Conservation (phyloP, 2,113 vertebrate species). For the Mormyrus lacerda region DNA sequence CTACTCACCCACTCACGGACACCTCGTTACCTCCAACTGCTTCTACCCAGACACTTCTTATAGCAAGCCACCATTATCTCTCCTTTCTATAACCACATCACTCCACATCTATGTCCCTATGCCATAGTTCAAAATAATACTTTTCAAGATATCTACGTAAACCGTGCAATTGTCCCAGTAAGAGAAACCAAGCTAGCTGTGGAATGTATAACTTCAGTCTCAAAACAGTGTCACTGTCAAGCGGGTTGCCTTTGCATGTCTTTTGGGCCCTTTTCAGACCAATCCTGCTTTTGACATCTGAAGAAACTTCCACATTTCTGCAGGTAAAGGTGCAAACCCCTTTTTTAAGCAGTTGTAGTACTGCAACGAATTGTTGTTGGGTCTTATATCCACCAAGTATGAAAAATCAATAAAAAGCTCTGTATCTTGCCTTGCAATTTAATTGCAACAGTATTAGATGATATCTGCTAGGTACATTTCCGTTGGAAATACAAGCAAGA, state of each 20-base stretch:
- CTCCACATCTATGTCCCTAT: not conserved
- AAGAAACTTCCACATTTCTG: not conserved
- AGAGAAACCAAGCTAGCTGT: not conserved
- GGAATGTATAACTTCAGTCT: not conserved
- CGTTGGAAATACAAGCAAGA: constrained; percentile 71
- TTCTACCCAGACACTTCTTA: not conserved
- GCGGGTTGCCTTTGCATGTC: not conserved
- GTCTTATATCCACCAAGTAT: constrained; percentile 15
- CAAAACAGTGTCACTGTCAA: not conserved
- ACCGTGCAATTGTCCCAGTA: not conserved
- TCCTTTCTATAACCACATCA: not conserved
- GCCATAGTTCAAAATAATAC: not conserved
- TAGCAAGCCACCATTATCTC: not conserved
- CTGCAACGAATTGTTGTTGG: not conserved
- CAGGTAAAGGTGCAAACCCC: not conserved
- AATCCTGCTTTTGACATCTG: not conserved
- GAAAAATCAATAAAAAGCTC: constrained; percentile 44
- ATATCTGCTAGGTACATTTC: constrained; percentile 71
- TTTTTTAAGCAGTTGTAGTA: not conserved
- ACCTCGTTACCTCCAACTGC: not conserved
- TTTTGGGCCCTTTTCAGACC: not conserved
- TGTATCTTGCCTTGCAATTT: constrained; percentile 75
- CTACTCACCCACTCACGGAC: not conserved
- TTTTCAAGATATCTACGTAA: not conserved
- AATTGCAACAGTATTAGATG: constrained; percentile 74